phyloP scores from a whole-genome alignment of 1,140 invertebrate species.

The Amyelois transitella region DNA sequence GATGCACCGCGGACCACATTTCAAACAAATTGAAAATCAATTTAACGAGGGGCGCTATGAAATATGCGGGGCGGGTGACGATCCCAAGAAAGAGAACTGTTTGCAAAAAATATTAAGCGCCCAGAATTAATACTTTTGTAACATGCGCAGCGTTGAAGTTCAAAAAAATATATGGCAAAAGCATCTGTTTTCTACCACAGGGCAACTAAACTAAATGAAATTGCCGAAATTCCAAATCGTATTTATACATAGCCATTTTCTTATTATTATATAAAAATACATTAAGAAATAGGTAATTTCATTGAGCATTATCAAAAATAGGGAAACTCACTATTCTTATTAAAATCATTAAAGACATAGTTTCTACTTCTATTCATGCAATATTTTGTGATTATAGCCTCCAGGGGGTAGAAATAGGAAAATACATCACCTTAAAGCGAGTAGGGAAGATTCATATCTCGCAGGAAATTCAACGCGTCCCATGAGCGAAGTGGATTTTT shows the following conservation, averaged over 20 bases:
- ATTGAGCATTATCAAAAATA: too few species aligned
- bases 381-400: constrained; percentile 4
- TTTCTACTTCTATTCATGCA: background rate
- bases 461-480: constrained; percentile 69
- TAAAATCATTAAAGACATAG: too few species aligned
- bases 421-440: constrained; percentile 73
- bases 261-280: too few species aligned
- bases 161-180: too few species aligned
- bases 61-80: constrained; percentile 43
- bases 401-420: constrained; percentile 55
- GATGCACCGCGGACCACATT: constrained; percentile 64
- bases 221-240: too few species aligned
- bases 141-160: too few species aligned
- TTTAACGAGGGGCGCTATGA: constrained; percentile 54
- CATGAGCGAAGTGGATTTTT: constrained; percentile 56
- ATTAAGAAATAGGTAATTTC: too few species aligned
- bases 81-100: constrained; percentile 45
- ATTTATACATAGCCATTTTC: too few species aligned
- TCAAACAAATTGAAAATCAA: constrained; percentile 74
- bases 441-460: constrained; percentile 70
- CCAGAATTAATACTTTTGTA: background rate
- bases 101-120: background rate
- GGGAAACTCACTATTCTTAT: too few species aligned
- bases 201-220: too few species aligned
- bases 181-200: too few species aligned